phyloP scores from a whole-genome alignment of 2,888 invertebrate species.

The Oegoconia quadripuncta region DNA sequence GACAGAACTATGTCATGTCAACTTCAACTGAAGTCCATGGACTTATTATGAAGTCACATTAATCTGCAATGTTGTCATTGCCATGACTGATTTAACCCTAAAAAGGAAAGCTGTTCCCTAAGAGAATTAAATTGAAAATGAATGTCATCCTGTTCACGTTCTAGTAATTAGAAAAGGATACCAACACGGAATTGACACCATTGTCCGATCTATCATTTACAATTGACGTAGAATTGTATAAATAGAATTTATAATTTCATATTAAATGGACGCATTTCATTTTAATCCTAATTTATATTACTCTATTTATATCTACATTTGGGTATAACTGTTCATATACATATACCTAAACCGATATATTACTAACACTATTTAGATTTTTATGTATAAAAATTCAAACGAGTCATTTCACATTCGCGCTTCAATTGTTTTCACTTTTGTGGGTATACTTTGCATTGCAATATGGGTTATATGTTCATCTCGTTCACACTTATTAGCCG shows the following conservation, averaged over 20 bases:
- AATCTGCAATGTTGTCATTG: too few relatives aligned
- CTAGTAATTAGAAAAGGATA: too few relatives aligned
- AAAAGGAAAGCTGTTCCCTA: too few relatives aligned
- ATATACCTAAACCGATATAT: conserved; percentile 6
- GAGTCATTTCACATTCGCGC: not conserved
- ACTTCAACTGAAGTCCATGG: too few relatives aligned
- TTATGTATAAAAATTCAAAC: conserved; percentile 15
- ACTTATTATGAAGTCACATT: too few relatives aligned
- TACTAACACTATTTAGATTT: conserved; percentile 7
- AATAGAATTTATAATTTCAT: conserved; percentile 19
- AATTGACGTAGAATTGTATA: conserved; percentile 27
- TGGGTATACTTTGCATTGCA: not conserved
- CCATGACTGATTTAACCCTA: too few relatives aligned
- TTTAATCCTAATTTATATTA: conserved; percentile 29
- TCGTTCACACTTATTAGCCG: too few relatives aligned
- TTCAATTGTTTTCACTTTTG: too few relatives aligned
- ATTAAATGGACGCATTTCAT: conserved; percentile 52
- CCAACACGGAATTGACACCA: too few relatives aligned
- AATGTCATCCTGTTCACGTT: too few relatives aligned
- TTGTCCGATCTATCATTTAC: conserved; percentile 27
- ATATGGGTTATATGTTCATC: not conserved
- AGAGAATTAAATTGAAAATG: too few relatives aligned
- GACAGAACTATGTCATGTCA: too few relatives aligned
- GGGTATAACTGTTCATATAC: conserved; percentile 44
- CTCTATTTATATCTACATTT: conserved; percentile 64